These are phyloP conservation scores for Calonectris borealis DNA, from an alignment of 2,113 vertebrate genomes.

Conservation along the genomic window DNA sequence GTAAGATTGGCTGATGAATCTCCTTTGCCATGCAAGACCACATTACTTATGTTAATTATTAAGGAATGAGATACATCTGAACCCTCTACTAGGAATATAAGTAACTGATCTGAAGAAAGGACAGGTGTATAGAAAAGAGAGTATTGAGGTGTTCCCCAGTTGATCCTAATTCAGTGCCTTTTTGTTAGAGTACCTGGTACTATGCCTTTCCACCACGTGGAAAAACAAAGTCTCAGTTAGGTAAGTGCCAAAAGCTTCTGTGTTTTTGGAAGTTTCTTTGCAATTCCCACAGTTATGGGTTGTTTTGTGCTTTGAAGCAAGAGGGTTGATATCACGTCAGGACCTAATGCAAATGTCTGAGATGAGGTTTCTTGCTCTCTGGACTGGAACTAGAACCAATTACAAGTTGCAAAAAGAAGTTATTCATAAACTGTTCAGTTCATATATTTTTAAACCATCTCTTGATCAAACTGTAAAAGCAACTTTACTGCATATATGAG, in stretches of 20 bases:
- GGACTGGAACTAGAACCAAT: not conserved
- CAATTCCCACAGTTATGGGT: not conserved
- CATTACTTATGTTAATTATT: not conserved
- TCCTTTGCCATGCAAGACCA: not conserved
- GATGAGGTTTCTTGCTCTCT: not conserved
- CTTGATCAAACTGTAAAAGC: constrained; percentile 9
- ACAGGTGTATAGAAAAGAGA: not conserved
- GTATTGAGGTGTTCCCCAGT: not conserved
- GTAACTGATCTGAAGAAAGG: not conserved
- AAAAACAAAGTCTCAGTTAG: not conserved
- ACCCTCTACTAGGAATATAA: not conserved
- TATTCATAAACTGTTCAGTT: not conserved
- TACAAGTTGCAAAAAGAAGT: not conserved
- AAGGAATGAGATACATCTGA: not conserved
- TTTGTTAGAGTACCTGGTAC: not conserved
- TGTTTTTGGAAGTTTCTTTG: not conserved
- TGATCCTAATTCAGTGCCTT: not conserved
- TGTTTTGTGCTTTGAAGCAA: not conserved
- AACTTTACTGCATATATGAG: not conserved
- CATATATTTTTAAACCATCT: constrained; percentile 7
- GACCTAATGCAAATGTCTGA: not conserved
- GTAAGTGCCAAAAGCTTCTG: not conserved
- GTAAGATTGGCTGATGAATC: not conserved
- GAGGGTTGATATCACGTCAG: not conserved
- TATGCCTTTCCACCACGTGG: not conserved